Evolutionary conservation across 2,113 vertebrate species (phyloP), one percentile per base, ranked within the genome.

Genomic region (Atherinomorus stipes): DNA sequence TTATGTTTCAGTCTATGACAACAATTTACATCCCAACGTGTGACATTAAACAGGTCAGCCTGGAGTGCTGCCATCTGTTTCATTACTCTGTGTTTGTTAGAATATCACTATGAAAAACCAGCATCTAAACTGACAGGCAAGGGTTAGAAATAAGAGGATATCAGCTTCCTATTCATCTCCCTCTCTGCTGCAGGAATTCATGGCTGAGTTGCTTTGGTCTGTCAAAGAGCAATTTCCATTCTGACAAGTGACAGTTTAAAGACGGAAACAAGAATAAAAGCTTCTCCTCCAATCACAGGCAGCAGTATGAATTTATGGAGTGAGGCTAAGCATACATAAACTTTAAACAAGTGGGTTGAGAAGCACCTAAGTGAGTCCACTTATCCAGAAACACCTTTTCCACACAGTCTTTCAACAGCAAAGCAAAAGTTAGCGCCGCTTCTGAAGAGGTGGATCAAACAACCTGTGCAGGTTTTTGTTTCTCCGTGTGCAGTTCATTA

Each of bases 271-370:
- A 19, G 44, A 2, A 47, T n/a, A 47, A 93, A 93, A 77, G 92
- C 93, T 91, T 95, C 88, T 88, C 86, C 94, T 93, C 92, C 92
- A 93, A 90, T 88, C 90, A 90, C 91, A 82, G 90, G 90, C 90
- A 91, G 92, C 90, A 94, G 90, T 91, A 92, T 93, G 90, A 92
- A 92, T 94, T 93, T 92, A 90, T 88, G 87, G 87, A 92, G 89
- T 92, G 91, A 90, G 91, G 89, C 91, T 93, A 93, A 90, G 92
- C 91, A 94, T 93, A 92, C 93, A 94, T 91, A 93, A 86, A 23
- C 13, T 58, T 64, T n/a, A 25, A 92, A 91, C 87, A 63, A 38
- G 2, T 44, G 60, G 26, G 76, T 50, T 80, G 54, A 68, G 87
- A 91, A 87, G 71, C 84, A 84, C 87, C 76, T 87, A 76, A 90